phyloP scores from a whole-genome alignment of 1,140 invertebrate genomes.

The Drosophila arizonae region DNA sequence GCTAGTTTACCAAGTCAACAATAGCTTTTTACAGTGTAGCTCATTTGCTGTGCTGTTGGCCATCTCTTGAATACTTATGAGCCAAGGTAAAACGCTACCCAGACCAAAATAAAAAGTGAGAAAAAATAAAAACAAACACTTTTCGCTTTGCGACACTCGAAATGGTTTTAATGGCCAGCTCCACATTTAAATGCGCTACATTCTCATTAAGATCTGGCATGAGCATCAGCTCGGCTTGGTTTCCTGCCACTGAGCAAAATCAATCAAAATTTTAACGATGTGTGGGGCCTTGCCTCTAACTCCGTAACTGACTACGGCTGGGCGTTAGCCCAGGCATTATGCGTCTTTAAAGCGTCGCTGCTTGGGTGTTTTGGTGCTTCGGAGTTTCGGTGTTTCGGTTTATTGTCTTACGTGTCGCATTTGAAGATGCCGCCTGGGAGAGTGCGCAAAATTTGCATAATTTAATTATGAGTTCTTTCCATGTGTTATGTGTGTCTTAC shows the following conservation, averaged over 20 bases:
- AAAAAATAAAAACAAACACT: not conserved
- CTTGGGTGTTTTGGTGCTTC: constrained; percentile 15
- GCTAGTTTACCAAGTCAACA: no score
- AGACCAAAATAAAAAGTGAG: constrained; percentile 4
- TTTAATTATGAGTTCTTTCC: constrained; percentile 79
- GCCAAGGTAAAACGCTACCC: constrained; percentile 37
- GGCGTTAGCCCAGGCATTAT: constrained; percentile 17
- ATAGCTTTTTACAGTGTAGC: constrained; percentile 10
- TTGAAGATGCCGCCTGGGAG: constrained; percentile 62
- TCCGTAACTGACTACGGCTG: constrained; percentile 1
- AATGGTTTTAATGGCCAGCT: constrained; percentile 46
- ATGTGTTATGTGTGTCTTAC: constrained; percentile 24
- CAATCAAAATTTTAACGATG: constrained; percentile 76
- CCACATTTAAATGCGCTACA: constrained; percentile 76
- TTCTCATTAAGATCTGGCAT: constrained; percentile 65
- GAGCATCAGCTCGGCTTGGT: constrained; percentile 37
- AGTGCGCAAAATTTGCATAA: constrained; percentile 72
- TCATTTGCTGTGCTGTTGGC: not conserved
- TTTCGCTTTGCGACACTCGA: constrained; percentile 38
- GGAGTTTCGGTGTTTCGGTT: constrained; percentile 36
- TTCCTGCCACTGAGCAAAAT: constrained; percentile 61
- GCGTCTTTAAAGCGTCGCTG: constrained; percentile 28
- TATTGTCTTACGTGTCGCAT: constrained; percentile 48
- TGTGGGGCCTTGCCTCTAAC: constrained; percentile 35
- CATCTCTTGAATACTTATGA: constrained; percentile 16